phyloP scores from a whole-genome alignment of 2,113 vertebrate genomes.

The Damaliscus lunatus region DNA sequence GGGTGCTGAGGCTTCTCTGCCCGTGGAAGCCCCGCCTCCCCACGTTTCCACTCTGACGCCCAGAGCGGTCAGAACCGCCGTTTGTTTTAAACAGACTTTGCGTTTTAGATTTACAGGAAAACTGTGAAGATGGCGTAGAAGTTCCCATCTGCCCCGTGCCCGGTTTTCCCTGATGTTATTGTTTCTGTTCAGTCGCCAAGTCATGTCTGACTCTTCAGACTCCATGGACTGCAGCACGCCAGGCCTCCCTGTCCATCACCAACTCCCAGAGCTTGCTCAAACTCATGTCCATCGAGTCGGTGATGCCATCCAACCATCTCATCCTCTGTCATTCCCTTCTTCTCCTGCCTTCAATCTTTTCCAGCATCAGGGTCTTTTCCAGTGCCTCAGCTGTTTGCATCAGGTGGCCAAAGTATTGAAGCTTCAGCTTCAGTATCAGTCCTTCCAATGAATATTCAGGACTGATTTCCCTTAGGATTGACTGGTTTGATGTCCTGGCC shows the following conservation, averaged over 20 bases:
- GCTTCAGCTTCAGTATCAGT: neutral
- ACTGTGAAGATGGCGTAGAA: too few species aligned
- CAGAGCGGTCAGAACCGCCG: rapidly evolving
- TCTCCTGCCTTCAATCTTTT: neutral
- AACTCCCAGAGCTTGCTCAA: neutral
- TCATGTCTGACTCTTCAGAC: neutral
- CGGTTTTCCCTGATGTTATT: neutral
- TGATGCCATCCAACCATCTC: neutral
- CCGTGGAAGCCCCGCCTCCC: neutral
- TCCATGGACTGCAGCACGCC: rapidly evolving
- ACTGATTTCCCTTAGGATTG: neutral
- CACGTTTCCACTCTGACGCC: rapidly evolving
- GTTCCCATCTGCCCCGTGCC: neutral
- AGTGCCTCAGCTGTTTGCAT: neutral
- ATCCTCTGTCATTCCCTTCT: neutral
- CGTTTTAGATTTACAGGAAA: neutral
- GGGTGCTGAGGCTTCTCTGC: neutral
- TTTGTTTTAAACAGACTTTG: neutral
- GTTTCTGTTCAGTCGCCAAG: neutral
- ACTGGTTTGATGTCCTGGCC: neutral
- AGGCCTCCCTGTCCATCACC: neutral
- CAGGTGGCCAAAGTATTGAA: neutral
- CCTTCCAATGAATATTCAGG: neutral
- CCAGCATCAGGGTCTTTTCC: neutral
- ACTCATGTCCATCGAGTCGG: neutral